phyloP scores from a whole-genome alignment of 2,888 invertebrate species.

The Euclidia mi region DNA sequence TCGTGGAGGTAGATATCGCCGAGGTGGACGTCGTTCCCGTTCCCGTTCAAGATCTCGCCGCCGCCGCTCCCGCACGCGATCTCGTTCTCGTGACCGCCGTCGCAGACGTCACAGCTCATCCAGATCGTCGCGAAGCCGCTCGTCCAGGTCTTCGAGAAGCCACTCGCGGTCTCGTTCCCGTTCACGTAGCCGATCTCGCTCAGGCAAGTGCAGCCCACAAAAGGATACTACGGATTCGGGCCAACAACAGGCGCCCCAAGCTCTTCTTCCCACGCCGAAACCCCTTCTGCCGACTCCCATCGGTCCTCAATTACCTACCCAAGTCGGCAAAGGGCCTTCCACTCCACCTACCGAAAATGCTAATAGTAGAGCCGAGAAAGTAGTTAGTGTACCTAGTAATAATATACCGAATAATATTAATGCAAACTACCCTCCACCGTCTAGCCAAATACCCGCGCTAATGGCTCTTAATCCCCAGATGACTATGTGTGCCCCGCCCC shows the following conservation, averaged over 20 bases:
- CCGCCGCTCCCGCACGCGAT: constrained; percentile 71
- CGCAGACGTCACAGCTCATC: constrained; percentile 84
- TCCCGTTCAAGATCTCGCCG: constrained; percentile 75
- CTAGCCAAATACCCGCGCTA: constrained; percentile 77
- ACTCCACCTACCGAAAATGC: constrained; percentile 56
- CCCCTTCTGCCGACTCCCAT: constrained; percentile 72
- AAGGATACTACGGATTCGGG: constrained; percentile 73
- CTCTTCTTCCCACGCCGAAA: constrained; percentile 71
- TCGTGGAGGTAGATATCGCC: constrained; percentile 80
- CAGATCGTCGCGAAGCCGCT: constrained; percentile 82
- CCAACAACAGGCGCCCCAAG: constrained; percentile 71
- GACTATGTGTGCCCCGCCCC: constrained; percentile 80
- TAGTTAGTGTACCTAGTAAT: constrained; percentile 40
- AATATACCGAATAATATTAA: constrained; percentile 50
- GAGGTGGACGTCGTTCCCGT: constrained; percentile 76
- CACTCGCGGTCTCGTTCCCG: constrained; percentile 83
- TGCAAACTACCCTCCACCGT: constrained; percentile 55
- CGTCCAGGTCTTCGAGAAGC: constrained; percentile 80
- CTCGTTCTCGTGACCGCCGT: constrained; percentile 78
- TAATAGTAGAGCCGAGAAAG: constrained; percentile 24
- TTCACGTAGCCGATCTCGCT: constrained; percentile 85
- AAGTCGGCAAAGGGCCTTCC: constrained; percentile 60
- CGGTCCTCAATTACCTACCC: constrained; percentile 73
- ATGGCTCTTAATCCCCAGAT: constrained; percentile 83
- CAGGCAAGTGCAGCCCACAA: constrained; percentile 89